These are phyloP conservation scores for Samia ricini DNA, from an alignment of 1,140 invertebrate species.

Conservation along the genomic window DNA sequence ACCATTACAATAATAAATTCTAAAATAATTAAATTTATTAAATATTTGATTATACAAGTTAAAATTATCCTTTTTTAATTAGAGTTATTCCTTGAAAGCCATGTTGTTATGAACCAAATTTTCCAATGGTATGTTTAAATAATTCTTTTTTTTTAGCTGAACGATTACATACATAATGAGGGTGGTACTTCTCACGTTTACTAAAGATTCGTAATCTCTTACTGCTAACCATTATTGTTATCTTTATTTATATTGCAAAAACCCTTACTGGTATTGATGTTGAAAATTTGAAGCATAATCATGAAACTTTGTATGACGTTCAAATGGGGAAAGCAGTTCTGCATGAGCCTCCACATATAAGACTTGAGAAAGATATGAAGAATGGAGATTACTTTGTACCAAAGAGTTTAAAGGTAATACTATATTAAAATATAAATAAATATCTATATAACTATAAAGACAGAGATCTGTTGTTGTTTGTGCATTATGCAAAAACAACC, in stretches of 20 bases:
- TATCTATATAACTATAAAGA: not conserved
- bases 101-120: not conserved
- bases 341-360: conserved; percentile 2
- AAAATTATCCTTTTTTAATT: too few species aligned
- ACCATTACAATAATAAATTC: too few species aligned
- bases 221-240: conserved; percentile 34
- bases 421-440: conserved; percentile 1
- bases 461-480: too few species aligned
- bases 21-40: too few species aligned
- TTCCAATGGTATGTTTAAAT: not conserved
- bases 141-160: not conserved
- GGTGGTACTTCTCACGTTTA: conserved; percentile 31
- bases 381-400: conserved; percentile 43
- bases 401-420: conserved; percentile 40
- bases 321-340: not conserved
- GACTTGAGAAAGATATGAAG: conserved; percentile 3
- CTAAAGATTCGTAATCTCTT: conserved; percentile 43
- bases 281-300: not conserved
- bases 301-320: not conserved
- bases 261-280: conserved; percentile 10
- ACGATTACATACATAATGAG: not conserved
- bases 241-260: conserved; percentile 42
- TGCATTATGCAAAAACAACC: too few species aligned
- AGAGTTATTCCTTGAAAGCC: not conserved
- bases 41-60: too few species aligned